Conservation (phyloP, 2,113 vertebrate species). For the Heloderma charlesbogerti region DNA sequence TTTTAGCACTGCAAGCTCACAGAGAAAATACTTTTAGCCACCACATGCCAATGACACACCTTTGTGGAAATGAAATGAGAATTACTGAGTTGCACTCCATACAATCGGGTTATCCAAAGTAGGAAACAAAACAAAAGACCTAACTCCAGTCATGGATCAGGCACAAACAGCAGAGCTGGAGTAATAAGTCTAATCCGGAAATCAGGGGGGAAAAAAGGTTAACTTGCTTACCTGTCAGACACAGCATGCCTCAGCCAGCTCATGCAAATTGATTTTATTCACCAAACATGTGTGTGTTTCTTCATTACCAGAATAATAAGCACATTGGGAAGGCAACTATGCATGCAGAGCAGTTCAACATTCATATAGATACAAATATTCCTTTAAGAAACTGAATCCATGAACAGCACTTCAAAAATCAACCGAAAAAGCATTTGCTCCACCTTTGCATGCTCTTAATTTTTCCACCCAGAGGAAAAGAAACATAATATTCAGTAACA, state of each 20-base stretch:
- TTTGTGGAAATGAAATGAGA: constrained; percentile 80
- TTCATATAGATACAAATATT: constrained; percentile 60
- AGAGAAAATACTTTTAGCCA: constrained; percentile 49
- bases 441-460: constrained; percentile 39
- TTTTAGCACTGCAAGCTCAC: constrained; percentile 45
- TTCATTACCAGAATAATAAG: constrained; percentile 80
- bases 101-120: constrained; percentile 51
- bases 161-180: constrained; percentile 49
- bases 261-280: constrained; percentile 82
- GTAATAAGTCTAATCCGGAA: constrained; percentile 47
- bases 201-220: constrained; percentile 49
- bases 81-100: constrained; percentile 62
- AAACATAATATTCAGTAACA: constrained; percentile 34
- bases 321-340: constrained; percentile 72
- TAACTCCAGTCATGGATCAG: constrained; percentile 28
- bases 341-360: constrained; percentile 82
- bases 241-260: constrained; percentile 86
- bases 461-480: constrained; percentile 37
- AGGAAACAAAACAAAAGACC: constrained; percentile 23
- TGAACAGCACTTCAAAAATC: constrained; percentile 72
- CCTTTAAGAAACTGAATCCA: constrained; percentile 77
- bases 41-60: constrained; percentile 59
- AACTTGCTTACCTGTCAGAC: constrained; percentile 83
- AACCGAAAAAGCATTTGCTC: constrained; percentile 52
- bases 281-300: constrained; percentile 69